Base-by-base conservation (phyloP, 2,113 vertebrate genomes). In the Myotis brandtii region DNA sequence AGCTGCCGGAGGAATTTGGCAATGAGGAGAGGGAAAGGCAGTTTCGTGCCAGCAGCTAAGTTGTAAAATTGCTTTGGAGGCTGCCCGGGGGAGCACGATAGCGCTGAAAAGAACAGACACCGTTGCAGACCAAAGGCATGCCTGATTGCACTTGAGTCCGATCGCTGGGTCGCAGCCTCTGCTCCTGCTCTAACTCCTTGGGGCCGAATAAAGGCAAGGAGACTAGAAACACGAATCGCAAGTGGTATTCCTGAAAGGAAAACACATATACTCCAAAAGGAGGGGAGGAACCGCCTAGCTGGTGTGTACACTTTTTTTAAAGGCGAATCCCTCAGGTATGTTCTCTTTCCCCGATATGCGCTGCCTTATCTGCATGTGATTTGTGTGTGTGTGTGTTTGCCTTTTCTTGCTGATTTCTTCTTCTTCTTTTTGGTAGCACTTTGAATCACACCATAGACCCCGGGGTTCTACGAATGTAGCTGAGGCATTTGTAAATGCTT, bases 311-410 rank as follows among this genome's bases (percentile, higher is more conserved):
- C 96, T 95, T 94, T 96, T 96, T 98, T 97, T 87, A 92, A 98
- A 98, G 98, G 98, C 98, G 97, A 97, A 97, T 97, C 95, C 97
- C 96, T 95, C 98, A 99, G 99, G 99, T 99, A 99, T 84, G 99
- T 98, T 98, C 96, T 91, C 43, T 97, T 70, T 43, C 91, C 77
- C 86, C 11, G 79, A n/a, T 79, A 11, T 83, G 94, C 43, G 75
- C 64, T 91, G 76, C 73, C 72, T 97, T 72, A 40, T 96, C 92
- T 94, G 76, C 84, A 11, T 97, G 70, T 3, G 14, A 88, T 86
- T 95, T 95, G 1, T 59, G 46, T 46, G 46, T 54, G 17, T 54
- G 18, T 94, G 90, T 97, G 50, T 90, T 12, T 94, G 79, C 34
- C 56, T 92, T 56, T 84, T 84, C 73, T 80, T 75, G 62, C 62